Evolutionary conservation across 1,140 invertebrate genomes (phyloP), one percentile per base, ranked within the genome.

Genomic region (Mycetomoellerius zeteki): DNA sequence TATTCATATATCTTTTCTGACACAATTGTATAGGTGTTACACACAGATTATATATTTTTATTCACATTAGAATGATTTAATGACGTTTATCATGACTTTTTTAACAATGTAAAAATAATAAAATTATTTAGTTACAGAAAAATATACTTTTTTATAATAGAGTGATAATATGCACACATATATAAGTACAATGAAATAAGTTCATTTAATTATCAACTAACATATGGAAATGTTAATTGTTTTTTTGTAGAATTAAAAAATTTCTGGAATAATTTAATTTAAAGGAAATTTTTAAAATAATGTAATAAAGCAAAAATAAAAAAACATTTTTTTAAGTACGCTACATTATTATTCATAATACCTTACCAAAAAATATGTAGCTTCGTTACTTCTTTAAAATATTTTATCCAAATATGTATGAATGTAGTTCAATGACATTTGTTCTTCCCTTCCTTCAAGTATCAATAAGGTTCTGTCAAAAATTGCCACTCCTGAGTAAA

Each of bases 311-410:
- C 52, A 72, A 72, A 52, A 52, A 24, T 8, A 2, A 64, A 16
- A n/a, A 24, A 19, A 72, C 4, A 52, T 73, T 30, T 33, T 21
- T 56, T 37, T 16, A 33, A 12, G 8, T 67, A 12, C 30, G 30
- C 1, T 64, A 64, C 2, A 14, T 37, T 24, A 43, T 60, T 27
- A 14, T 10, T 65, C 19, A 19, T 47, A 69, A 67, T 67, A n/a
- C 3, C 65, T 69, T 47, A 69, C 65, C 37, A 69, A 69, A 69
- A 24, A 47, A 69, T 47, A 69, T 69, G 4, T 47, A 24, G 65
- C n/a, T n/a, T 16, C 0, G 10, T 69, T 69, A 24, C 0, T 69
- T 47, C n/a, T 14, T 24, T 69, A n/a, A 69, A 69, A n/a, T 24
- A 43, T 47, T 47, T 24, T 24, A 47, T 47, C 5, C 8, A 24